Evolutionary conservation across 1,140 invertebrate genomes (phyloP), one percentile per base, ranked within the genome.

Genomic region (Drosophila hydei): DNA sequence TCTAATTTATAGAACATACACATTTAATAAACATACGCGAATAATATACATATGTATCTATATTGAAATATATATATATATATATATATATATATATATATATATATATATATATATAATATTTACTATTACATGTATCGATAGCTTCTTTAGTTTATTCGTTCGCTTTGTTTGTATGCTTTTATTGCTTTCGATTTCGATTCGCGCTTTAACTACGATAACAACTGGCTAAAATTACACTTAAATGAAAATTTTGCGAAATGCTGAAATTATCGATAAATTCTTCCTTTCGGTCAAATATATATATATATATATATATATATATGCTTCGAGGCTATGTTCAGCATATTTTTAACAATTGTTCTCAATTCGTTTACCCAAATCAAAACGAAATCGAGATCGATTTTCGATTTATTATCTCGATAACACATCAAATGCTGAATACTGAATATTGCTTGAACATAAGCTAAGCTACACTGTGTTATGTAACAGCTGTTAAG

Each of bases 1-100:
- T 19, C 16, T 45, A 45, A 33, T 45, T 12, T 45, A 45, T 45
- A 45, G 43, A 45, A 21, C 43, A 48, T 14, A 48, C n/a, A 48
- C 23, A 48, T 25, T n/a, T 25, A 27, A 27, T 27, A 48, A 48
- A 25, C 18, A 48, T 25, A 48, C 45, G 21, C 12, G 21, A 19
- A 19, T 19, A 12, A 11, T 45, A 12, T 21, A 18, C 43, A 42
- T 42, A 14, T 4, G 4, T 23, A 23, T 23, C 21, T 23, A 23
- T 23, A 23, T 23, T 4, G 21, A 23, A 3, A 23, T 3, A 23
- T 4, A 23, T 23, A 4, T 9, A 36, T 36, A 36, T 5, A 11
- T 36, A 9, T 36, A 36, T 36, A 36, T 36, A 36, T 36, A 12
- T 36, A 3, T 2, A 23, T 23, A 23, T 23, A 11, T 36, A 9